Conservation (phyloP, 2,797 vertebrate genomes). For the Emys orbicularis region DNA sequence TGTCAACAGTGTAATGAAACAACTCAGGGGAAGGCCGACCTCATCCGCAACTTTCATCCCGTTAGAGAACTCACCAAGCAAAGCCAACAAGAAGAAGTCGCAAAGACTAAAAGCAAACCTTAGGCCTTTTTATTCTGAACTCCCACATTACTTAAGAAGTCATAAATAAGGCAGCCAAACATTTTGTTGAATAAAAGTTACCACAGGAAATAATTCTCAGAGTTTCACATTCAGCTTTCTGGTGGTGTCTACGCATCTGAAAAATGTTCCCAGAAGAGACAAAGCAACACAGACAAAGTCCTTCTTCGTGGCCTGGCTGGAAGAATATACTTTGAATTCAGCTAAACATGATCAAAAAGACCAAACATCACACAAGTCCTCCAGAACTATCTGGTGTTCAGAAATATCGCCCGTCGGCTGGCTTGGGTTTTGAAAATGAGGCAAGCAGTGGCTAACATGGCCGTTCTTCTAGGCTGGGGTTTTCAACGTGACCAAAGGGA, state of each 20-base stretch:
- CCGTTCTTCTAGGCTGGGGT: not conserved
- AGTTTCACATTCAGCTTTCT: not conserved
- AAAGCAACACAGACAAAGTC: conserved; percentile 20
- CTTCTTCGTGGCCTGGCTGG: not conserved
- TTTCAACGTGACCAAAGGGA: not conserved
- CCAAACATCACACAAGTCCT: not conserved
- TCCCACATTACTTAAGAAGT: not conserved
- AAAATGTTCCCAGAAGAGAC: not conserved
- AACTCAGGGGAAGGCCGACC: conserved; percentile 67
- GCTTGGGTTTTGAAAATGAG: not conserved
- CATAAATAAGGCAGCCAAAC: conserved; percentile 54
- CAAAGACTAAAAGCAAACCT: conserved; percentile 44
- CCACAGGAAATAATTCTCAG: conserved; percentile 6
- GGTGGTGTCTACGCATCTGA: not conserved
- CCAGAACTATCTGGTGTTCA: not conserved
- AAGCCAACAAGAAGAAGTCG: not conserved
- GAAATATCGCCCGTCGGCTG: not conserved
- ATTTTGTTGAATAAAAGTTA: conserved; percentile 30
- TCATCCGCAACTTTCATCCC: conserved; percentile 66
- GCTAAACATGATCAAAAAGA: not conserved
- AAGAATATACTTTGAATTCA: conserved; percentile 31
- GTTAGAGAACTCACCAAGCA: conserved; percentile 56
- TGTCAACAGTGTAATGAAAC: conserved; percentile 77
- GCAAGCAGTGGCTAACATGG: not conserved
- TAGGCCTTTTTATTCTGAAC: conserved; percentile 24